A percentile compares a stretch with the other conserved stretches of the same genome.
Evolutionary conservation across 2,797 vertebrate species (phyloP).

Genomic region (Chaetodon trifasciatus): DNA sequence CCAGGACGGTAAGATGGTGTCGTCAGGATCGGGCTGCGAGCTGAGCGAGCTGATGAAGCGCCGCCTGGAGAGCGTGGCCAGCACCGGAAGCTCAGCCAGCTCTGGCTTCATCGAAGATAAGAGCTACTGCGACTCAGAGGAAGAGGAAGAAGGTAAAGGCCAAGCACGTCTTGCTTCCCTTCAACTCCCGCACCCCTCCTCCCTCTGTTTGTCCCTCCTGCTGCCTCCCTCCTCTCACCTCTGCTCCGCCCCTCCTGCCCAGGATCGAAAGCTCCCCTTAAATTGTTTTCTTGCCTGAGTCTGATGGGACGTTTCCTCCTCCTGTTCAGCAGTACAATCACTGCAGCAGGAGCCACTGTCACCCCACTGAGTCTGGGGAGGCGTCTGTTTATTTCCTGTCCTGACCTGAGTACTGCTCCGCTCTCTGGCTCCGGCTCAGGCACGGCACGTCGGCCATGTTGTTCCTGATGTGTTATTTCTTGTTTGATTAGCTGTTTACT

Average conservation of each 20-base stretch:
- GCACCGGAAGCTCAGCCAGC: slow-evolving; percentile 95
- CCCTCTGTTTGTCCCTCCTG: slow-evolving; percentile 46
- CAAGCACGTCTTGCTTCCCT: slow-evolving; percentile 77
- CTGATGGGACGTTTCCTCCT: slow-evolving; percentile 85
- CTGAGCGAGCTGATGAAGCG: slow-evolving; percentile 93
- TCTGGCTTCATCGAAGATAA: slow-evolving; percentile 98
- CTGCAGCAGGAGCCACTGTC: slow-evolving; percentile 78
- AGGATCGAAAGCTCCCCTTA: slow-evolving; percentile 65
- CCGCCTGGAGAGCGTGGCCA: slow-evolving; percentile 94
- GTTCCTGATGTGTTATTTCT: slow-evolving; percentile 82
- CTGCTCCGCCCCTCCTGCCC: slow-evolving; percentile 54
- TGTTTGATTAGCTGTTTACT: slow-evolving; percentile 87
- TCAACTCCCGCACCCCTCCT: slow-evolving; percentile 10
- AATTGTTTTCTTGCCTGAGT: slow-evolving; percentile 78
- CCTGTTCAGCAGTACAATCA: slow-evolving; percentile 81
- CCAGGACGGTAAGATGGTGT: slow-evolving; percentile 88
- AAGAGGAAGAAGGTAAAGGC: slow-evolving; percentile 95
- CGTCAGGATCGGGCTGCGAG: slow-evolving; percentile 88
- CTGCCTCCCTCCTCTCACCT: slow-evolving; percentile 44
- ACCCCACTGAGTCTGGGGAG: slow-evolving; percentile 77
- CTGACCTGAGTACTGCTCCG: slow-evolving; percentile 59
- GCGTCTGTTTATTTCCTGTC: slow-evolving; percentile 82
- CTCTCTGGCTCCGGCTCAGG: slow-evolving; percentile 50
- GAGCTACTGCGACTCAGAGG: slow-evolving; percentile 96
- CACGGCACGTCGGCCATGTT: slow-evolving; percentile 53